Evolutionary conservation across 2,888 invertebrate genomes (phyloP), one percentile per base, ranked within the genome.

Genomic region (Keiferia lycopersicella): DNA sequence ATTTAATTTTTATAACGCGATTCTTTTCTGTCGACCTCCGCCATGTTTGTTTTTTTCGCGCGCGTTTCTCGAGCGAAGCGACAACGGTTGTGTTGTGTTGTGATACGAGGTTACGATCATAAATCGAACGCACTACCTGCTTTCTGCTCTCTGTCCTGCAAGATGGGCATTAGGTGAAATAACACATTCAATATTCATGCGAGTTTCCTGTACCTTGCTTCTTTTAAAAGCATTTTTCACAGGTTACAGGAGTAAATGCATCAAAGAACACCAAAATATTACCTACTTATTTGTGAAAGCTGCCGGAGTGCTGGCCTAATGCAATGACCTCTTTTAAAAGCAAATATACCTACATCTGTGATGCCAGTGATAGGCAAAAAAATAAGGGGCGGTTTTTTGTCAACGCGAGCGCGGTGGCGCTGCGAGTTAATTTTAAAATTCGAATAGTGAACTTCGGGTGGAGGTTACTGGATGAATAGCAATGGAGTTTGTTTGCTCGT

Each of bases 81-180:
- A 82, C 76, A 75, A 12, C 26, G 26, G 26, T 26, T 26, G 6
- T 6, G 26, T 4, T 10, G 11, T 84, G 26, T 26, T 26, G 6
- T 6, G 26, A 26, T 10, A 18, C 85, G 84, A 77, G 81, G 87
- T 89, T 89, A 90, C 88, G 88, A 87, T 88, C 90, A 89, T 90
- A 90, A 89, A 90, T 89, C 88, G 86, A 77, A 80, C 81, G 50
- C 80, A 78, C 86, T 88, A 88, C 89, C 89, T 90, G 88, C 85
- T 89, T 88, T 86, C 86, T 87, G 86, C 85, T 89, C 88, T 86
- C 86, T 87, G 86, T 87, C 88, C 76, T 84, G 81, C 87, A 84
- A 81, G 75, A 74, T n/a, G 51, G 51, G 11, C 22, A 22, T 51
- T 10, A 18, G 18, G 20, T 51, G 11, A 53, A 14, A 53, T 53